A percentile compares a stretch with the other conserved stretches of the same genome.
These are phyloP conservation scores for Pomatostomus ruficeps DNA, from an alignment of 2,113 vertebrate genomes.

Conservation along the genomic window DNA sequence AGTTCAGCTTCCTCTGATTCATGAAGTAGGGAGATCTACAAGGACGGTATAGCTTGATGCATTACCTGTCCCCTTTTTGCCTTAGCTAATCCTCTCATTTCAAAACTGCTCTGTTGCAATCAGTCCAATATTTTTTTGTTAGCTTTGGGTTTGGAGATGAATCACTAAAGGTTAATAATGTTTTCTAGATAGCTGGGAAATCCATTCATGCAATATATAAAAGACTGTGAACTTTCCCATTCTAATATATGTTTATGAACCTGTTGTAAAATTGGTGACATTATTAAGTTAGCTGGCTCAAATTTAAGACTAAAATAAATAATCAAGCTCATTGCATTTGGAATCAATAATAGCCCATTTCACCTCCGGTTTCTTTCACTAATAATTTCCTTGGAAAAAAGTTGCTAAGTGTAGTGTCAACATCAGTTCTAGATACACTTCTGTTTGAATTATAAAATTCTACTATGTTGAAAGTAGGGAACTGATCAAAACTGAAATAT, in stretches of 20 bases:
- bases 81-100: not conserved
- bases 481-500: not conserved
- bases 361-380: not conserved
- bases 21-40: not conserved
- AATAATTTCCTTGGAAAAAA: not conserved
- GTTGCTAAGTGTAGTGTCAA: not conserved
- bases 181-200: not conserved
- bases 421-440: not conserved
- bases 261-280: not conserved
- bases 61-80: not conserved
- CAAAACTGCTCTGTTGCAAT: not conserved
- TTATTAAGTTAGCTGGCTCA: not conserved
- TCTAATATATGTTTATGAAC: not conserved
- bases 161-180: not conserved
- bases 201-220: not conserved
- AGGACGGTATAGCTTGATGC: not conserved
- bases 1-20: not conserved
- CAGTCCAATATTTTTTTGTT: not conserved
- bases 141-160: not conserved
- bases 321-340: not conserved
- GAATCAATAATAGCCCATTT: not conserved
- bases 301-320: slow-evolving; percentile 5
- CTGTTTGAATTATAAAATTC: not conserved
- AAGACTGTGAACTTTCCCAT: not conserved
- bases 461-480: not conserved